Base-by-base conservation (phyloP, 2,797 vertebrate genomes). In the Sphaeramia orbicularis region DNA sequence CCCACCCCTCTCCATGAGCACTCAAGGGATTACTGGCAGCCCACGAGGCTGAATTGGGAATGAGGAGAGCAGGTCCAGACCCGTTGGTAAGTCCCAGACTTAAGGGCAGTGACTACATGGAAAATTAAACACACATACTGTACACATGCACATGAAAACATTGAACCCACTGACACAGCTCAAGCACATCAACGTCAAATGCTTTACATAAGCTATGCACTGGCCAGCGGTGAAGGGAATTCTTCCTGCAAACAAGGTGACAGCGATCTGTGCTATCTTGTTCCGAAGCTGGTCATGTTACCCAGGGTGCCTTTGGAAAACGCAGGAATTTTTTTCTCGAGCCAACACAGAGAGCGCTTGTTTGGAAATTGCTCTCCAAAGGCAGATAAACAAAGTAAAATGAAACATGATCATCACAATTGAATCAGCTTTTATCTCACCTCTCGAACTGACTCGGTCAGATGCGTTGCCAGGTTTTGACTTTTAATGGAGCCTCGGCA, bases 71-170 rank as follows among this genome's bases (percentile, higher is more conserved):
- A 91, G 90, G 92, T 86, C 87, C 80, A 86, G 90, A 87, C 93
- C 81, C 70, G 93, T 88, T 89, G 71, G 89, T 83, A 87, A 90
- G 86, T 90, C 86, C 78, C 82, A 90, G 90, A 88, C 83, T 86
- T 81, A 81, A 86, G 85, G 88, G 83, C 86, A 87, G 85, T 92
- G 89, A 91, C 90, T 88, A 49, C 83, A 93, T 93, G 92, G 93
- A 94, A 95, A 93, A 92, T 86, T 74, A 90, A 93, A 91, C 89
- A 84, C 86, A 86, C 84, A 79, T 65, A 82, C 74, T 73, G 66
- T 73, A 78, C 86, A 81, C 76, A 84, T 84, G 71, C 85, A 85
- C 84, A 74, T 85, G 80, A 87, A 88, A 81, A 88, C 85, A 85
- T 57, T 88, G 86, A 89, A 91, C 89, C 86, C 88, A 80, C 86